Conservation (phyloP, 2,888 invertebrate species). For the Carpatolechia fugitivella region DNA sequence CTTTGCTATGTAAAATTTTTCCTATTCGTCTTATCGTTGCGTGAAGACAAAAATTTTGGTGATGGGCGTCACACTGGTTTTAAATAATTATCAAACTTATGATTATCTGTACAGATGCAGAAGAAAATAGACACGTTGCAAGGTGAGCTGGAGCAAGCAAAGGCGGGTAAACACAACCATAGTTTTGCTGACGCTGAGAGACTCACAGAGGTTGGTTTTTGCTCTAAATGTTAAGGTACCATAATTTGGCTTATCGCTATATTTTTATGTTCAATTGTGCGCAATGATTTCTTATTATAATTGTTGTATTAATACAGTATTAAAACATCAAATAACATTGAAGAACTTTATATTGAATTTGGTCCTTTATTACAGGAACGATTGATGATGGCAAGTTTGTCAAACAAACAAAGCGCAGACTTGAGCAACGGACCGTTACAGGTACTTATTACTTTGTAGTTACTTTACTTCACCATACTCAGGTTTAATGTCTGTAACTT, state of each 20-base stretch:
- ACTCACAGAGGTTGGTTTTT: conserved; percentile 50
- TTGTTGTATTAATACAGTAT: too few species aligned
- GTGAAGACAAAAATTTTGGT: conserved; percentile 7
- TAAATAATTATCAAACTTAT: neutral
- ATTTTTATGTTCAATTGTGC: too few species aligned
- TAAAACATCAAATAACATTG: too few species aligned
- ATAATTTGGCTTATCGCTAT: too few species aligned
- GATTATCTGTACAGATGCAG: conserved; percentile 62
- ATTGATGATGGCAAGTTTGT: conserved; percentile 61
- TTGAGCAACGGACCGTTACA: conserved; percentile 69
- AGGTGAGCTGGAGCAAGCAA: conserved; percentile 59
- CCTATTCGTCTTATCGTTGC: neutral
- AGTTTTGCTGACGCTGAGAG: conserved; percentile 63
- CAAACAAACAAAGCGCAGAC: conserved; percentile 59
- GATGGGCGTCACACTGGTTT: conserved; percentile 1
- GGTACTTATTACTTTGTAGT: conserved; percentile 34
- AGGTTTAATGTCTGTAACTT: too few species aligned
- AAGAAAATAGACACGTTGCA: conserved; percentile 72
- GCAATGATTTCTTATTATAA: too few species aligned
- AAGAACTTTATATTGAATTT: too few species aligned
- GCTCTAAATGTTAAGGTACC: neutral
- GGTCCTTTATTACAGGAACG: conserved; percentile 59
- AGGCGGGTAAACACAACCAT: conserved; percentile 49
- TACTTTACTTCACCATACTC: neutral
- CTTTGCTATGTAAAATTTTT: neutral